Evolutionary conservation across 2,888 invertebrate genomes (phyloP).

Genomic region (Agrochola circellaris): DNA sequence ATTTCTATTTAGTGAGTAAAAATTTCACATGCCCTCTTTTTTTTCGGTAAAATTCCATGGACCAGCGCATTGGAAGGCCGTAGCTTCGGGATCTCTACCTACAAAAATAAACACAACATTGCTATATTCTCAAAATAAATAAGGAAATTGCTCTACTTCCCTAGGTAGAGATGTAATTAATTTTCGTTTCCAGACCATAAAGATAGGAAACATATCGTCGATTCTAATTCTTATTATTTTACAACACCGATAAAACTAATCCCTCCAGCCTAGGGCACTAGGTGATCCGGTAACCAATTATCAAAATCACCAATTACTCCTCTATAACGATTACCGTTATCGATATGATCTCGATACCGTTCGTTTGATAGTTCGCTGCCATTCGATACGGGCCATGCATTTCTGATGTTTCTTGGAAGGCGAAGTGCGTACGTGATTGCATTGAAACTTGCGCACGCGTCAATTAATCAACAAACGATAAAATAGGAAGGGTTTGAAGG

Average conservation of each 20-base stretch:
- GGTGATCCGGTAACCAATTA: conserved; percentile 29
- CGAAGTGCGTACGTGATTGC: conserved; percentile 62
- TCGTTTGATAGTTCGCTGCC: conserved; percentile 30
- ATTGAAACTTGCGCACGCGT: conserved; percentile 65
- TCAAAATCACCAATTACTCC: conserved; percentile 17
- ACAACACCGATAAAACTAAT: conserved; percentile 24
- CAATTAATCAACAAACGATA: conserved; percentile 59
- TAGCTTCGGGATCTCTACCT: not conserved
- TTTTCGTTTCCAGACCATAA: not conserved
- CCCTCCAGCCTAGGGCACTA: conserved; percentile 9
- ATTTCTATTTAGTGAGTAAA: not conserved
- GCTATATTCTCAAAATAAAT: not conserved
- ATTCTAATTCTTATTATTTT: conserved; percentile 3
- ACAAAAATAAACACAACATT: not conserved
- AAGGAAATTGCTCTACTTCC: not conserved
- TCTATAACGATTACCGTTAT: conserved; percentile 27
- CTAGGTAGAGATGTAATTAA: too few relatives aligned
- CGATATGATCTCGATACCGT: conserved; percentile 31
- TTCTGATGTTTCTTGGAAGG: conserved; percentile 60
- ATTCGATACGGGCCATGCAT: conserved; percentile 32
- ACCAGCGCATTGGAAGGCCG: not conserved
- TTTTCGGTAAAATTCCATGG: not conserved
- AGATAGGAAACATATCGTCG: not conserved
- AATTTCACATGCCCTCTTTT: not conserved
- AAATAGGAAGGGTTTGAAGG: conserved; percentile 46